A percentile compares a stretch with the other conserved stretches of the same genome.
Conservation (phyloP, 2,797 vertebrate species). For the Sebastiscus tertius region DNA sequence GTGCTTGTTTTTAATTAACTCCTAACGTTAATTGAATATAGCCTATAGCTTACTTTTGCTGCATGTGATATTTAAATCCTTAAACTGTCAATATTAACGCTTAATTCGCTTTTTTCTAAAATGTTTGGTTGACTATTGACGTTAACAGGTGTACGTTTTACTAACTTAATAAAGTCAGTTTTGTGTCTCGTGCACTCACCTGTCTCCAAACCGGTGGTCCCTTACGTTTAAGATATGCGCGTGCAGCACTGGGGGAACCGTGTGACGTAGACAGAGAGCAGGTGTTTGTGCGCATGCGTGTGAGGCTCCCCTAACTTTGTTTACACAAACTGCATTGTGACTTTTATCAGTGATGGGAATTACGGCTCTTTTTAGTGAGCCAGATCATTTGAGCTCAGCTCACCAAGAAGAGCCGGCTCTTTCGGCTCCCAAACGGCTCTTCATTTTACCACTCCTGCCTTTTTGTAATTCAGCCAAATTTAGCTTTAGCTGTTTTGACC, state of each 20-base stretch:
- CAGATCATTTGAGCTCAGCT: too few relatives aligned
- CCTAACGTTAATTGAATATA: not conserved
- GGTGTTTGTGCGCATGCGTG: not conserved
- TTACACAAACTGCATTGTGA: too few relatives aligned
- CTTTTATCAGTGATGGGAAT: too few relatives aligned
- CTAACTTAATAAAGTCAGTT: not conserved
- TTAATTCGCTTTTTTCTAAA: not conserved
- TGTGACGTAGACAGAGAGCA: not conserved
- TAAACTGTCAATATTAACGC: too few relatives aligned
- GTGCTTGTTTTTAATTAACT: not conserved
- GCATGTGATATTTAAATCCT: not conserved
- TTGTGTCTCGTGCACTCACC: not conserved
- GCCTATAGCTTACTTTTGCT: not conserved
- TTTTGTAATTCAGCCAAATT: too few relatives aligned
- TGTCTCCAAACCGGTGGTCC: not conserved
- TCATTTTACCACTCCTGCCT: too few relatives aligned
- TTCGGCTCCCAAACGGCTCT: too few relatives aligned
- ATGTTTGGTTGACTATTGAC: not conserved
- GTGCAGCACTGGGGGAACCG: too few relatives aligned
- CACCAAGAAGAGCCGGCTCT: too few relatives aligned
- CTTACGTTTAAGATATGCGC: not conserved
- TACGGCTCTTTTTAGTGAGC: too few relatives aligned
- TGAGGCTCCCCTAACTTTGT: not conserved
- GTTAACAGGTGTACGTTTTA: not conserved
- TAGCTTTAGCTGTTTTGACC: too few relatives aligned